A percentile compares a stretch with the other conserved stretches of the same genome.
These are phyloP conservation scores for Ecdyonurus torrentis DNA, from an alignment of 2,888 invertebrate species.

Conservation along the genomic window DNA sequence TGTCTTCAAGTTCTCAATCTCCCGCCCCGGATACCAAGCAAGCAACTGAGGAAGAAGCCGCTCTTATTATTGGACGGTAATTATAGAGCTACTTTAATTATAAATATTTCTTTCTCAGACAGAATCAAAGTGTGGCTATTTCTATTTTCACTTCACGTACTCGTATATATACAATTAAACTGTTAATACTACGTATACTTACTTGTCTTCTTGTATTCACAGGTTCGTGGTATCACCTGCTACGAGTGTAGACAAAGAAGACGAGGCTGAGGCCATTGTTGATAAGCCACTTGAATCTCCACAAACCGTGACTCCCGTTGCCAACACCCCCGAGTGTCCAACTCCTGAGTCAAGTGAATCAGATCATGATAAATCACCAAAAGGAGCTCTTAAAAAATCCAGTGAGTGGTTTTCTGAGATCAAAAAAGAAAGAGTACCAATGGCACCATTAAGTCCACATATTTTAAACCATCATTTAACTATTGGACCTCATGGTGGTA, in stretches of 20 bases:
- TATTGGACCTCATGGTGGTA: conserved; percentile 42
- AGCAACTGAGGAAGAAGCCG: background rate
- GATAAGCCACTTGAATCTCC: conserved; percentile 22
- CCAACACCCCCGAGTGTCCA: background rate
- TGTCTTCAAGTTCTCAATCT: conserved; percentile 31
- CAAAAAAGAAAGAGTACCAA: background rate
- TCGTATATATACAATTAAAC: no score
- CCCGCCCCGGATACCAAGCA: background rate
- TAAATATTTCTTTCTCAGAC: no score
- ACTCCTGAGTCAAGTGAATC: background rate
- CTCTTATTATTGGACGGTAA: conserved; percentile 14
- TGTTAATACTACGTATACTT: background rate
- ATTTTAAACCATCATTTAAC: conserved; percentile 34
- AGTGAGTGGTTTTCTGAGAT: conserved; percentile 16
- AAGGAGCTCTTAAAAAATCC: conserved; percentile 7
- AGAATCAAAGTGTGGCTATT: no score
- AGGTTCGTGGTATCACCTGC: conserved; percentile 29
- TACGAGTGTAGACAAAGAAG: conserved; percentile 23
- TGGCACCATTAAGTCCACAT: conserved; percentile 1
- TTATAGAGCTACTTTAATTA: no score
- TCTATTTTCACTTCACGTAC: no score
- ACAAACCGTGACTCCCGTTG: background rate
- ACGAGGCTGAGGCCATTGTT: conserved; percentile 18
- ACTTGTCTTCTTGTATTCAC: conserved; percentile 6
- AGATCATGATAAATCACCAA: background rate